Percentiles rank a stretch among this genome's conserved stretches.
Conservation (phyloP, 2,797 vertebrate genomes). For the Gallinago solitaria region DNA sequence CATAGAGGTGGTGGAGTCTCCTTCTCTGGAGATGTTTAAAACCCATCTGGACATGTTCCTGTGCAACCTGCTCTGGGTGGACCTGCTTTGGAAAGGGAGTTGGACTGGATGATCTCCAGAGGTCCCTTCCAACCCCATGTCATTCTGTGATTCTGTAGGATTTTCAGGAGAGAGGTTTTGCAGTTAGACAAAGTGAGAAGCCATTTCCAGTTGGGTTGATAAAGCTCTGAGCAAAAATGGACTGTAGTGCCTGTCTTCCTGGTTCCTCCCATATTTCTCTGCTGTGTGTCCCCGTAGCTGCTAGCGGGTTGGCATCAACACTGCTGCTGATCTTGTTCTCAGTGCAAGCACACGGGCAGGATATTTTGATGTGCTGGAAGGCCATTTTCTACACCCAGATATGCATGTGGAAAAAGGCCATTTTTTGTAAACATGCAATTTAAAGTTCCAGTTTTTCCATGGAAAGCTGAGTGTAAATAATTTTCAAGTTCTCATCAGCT, state of each 20-base stretch:
- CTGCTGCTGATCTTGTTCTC: neutral
- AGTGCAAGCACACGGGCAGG: neutral
- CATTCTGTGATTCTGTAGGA: neutral
- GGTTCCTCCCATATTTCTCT: neutral
- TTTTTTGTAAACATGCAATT: neutral
- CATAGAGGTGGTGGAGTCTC: too few relatives aligned
- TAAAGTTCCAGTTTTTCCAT: accelerated
- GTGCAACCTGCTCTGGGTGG: too few relatives aligned
- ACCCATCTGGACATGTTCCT: too few relatives aligned
- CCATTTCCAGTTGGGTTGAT: neutral
- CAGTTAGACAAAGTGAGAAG: neutral
- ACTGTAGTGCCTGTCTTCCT: neutral
- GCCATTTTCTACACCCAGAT: neutral
- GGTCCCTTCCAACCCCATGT: too few relatives aligned
- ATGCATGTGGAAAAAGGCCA: neutral
- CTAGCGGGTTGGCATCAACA: neutral
- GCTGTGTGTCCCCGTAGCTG: neutral
- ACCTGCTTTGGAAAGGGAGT: too few relatives aligned
- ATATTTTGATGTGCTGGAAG: neutral
- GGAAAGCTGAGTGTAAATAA: neutral
- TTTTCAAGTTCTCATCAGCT: neutral
- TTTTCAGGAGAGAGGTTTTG: neutral
- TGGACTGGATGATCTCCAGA: too few relatives aligned
- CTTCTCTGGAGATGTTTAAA: too few relatives aligned
- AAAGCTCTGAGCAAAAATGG: neutral